Percentiles rank a stretch among this genome's conserved stretches.
These are phyloP conservation scores for Lasioglossum albipes DNA, from an alignment of 1,140 invertebrate species.

Conservation along the genomic window DNA sequence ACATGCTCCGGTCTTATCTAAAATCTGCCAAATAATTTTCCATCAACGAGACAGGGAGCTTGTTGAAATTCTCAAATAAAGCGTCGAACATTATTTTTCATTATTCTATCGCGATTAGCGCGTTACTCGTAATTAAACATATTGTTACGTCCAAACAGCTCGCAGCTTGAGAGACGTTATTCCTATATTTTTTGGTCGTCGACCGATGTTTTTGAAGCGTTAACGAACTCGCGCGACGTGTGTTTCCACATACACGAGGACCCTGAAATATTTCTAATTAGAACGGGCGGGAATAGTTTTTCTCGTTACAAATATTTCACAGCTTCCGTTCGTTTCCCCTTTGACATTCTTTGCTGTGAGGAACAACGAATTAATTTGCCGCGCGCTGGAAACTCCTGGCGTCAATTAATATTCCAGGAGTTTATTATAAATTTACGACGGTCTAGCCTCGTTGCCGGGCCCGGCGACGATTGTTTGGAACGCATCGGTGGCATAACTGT, in stretches of 20 bases:
- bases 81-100: neutral
- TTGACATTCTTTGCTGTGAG: constrained; percentile 18
- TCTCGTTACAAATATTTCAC: constrained; percentile 43
- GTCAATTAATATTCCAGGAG: constrained; percentile 38
- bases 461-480: constrained; percentile 21
- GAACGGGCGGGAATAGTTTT: constrained; percentile 31
- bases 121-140: neutral
- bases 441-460: neutral
- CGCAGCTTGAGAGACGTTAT: neutral
- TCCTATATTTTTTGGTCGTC: neutral
- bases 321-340: neutral
- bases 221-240: neutral
- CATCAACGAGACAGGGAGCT: neutral
- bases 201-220: neutral
- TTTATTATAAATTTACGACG: constrained; percentile 43
- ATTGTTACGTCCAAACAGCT: neutral
- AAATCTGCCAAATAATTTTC: neutral
- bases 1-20: neutral
- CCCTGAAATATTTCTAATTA: constrained; percentile 22
- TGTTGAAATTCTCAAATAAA: neutral
- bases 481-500: neutral
- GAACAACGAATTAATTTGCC: constrained; percentile 40
- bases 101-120: neutral
- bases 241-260: neutral
- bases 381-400: constrained; percentile 10